A percentile compares a stretch with the other conserved stretches of the same genome.
Evolutionary conservation across 2,888 invertebrate genomes (phyloP).

Genomic region (Osmoderma eremita): DNA sequence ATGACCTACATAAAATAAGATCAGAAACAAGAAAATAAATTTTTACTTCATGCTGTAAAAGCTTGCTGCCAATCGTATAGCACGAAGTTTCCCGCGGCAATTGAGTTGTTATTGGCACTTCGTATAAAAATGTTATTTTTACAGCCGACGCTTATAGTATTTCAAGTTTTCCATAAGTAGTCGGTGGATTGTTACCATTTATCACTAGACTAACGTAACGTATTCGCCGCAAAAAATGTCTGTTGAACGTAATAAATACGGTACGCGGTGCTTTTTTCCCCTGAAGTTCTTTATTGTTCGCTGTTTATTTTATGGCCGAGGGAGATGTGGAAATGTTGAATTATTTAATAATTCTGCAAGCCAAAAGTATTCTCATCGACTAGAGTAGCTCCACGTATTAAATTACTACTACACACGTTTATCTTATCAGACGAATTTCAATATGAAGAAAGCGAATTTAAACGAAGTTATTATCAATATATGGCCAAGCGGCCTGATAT

Average conservation of each 20-base stretch:
- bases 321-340: constrained; percentile 22
- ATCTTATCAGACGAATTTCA: neutral
- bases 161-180: constrained; percentile 38
- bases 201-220: constrained; percentile 28
- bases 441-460: neutral
- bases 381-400: neutral
- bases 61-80: constrained; percentile 21
- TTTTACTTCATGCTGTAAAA: neutral
- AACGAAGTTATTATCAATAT: too few species aligned
- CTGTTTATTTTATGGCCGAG: constrained; percentile 20
- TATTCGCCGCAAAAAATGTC: constrained; percentile 25
- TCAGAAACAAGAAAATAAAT: constrained; percentile 18
- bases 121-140: constrained; percentile 34
- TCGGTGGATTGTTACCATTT: constrained; percentile 35
- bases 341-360: constrained; percentile 24
- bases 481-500: neutral
- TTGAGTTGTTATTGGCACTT: constrained; percentile 31
- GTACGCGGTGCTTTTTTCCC: constrained; percentile 11
- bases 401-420: neutral
- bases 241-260: constrained; percentile 30
- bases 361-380: neutral
- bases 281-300: constrained; percentile 18
- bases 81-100: constrained; percentile 27
- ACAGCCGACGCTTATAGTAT: constrained; percentile 29
- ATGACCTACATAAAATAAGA: constrained; percentile 17